Evolutionary conservation across 2,888 invertebrate genomes (phyloP).

Genomic region (Cephus pygmeus): DNA sequence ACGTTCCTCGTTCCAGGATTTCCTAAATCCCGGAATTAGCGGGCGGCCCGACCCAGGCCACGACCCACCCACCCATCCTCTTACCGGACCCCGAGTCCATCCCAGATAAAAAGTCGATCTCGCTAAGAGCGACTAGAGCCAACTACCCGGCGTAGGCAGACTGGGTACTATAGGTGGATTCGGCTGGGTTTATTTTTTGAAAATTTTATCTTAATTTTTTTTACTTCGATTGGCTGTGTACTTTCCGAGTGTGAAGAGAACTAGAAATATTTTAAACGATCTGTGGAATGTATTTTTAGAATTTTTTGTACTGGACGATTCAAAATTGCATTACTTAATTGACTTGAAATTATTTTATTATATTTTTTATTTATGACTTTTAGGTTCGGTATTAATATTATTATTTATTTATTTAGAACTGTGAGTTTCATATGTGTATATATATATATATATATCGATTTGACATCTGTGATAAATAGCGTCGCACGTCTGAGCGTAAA

Average conservation of each 20-base stretch:
- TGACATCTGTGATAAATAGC: background rate
- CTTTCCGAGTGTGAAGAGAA: too few species aligned
- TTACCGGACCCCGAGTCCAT: slow-evolving; percentile 6
- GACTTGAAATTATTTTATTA: too few species aligned
- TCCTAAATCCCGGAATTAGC: slow-evolving; percentile 24
- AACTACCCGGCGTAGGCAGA: background rate
- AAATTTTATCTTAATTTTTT: background rate
- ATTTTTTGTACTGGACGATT: too few species aligned
- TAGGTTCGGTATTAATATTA: too few species aligned
- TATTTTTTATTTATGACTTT: too few species aligned
- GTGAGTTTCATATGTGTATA: background rate
- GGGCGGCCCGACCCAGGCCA: slow-evolving; percentile 8
- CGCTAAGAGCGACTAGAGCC: slow-evolving; percentile 10
- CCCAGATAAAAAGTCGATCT: slow-evolving; percentile 23
- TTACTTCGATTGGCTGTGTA: too few species aligned
- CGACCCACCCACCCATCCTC: slow-evolving; percentile 8
- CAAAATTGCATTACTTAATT: too few species aligned
- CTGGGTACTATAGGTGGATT: background rate
- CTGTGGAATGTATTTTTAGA: too few species aligned
- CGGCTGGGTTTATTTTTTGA: background rate
- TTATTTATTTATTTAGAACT: too few species aligned
- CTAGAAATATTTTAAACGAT: too few species aligned
- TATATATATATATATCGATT: background rate
- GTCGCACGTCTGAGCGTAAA: background rate
- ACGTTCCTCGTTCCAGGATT: slow-evolving; percentile 21